Percentiles rank a stretch among this genome's conserved stretches.
Evolutionary conservation across 1,140 invertebrate genomes (phyloP).

Genomic region (Acyrthosiphon pisum): DNA sequence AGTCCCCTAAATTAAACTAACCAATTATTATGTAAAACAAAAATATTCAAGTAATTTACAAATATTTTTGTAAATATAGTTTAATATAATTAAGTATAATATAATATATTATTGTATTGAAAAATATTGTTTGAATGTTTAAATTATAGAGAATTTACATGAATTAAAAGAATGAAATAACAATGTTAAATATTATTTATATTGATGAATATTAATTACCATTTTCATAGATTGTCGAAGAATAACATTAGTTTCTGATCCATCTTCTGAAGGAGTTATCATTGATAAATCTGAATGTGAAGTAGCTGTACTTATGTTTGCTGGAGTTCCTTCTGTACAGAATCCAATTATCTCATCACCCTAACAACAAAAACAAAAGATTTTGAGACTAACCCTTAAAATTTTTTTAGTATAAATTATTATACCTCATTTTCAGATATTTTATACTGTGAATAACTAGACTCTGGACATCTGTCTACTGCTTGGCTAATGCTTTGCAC

Average conservation of each 20-base stretch:
- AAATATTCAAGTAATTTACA: background rate
- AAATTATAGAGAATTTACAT: background rate
- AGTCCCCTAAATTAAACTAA: background rate
- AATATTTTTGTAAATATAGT: too few relatives aligned
- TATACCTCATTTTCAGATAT: constrained; percentile 35
- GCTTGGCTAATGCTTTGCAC: constrained; percentile 38
- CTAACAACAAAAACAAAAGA: background rate
- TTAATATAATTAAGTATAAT: too few relatives aligned
- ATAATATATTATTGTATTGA: too few relatives aligned
- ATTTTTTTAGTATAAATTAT: background rate
- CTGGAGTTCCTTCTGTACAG: constrained; percentile 90
- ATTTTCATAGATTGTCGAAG: constrained; percentile 80
- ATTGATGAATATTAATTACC: constrained; percentile 72
- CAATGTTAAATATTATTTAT: background rate
- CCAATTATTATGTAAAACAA: background rate
- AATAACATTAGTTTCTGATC: constrained; percentile 73
- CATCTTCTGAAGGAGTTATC: constrained; percentile 69
- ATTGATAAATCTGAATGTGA: constrained; percentile 86
- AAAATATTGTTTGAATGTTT: background rate
- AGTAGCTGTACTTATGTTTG: constrained; percentile 85
- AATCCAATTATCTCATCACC: constrained; percentile 70
- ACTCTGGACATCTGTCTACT: constrained; percentile 9
- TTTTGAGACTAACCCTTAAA: background rate
- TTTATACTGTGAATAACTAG: constrained; percentile 26
- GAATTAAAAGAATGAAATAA: background rate